These are phyloP conservation scores for Cherax quadricarinatus DNA, from an alignment of 1,140 invertebrate genomes.

Conservation along the genomic window DNA sequence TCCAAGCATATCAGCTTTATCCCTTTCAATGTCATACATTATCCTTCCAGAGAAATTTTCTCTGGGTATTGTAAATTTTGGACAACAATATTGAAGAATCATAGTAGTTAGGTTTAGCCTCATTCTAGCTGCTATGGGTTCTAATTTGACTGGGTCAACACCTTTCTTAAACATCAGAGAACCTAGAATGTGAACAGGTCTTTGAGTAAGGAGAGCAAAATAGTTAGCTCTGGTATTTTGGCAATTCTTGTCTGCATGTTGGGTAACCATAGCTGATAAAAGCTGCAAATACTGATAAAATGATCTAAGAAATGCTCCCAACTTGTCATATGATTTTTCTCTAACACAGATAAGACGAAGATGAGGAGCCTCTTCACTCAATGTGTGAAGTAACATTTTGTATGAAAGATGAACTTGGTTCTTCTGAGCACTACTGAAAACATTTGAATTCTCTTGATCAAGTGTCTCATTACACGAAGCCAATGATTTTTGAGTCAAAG, in stretches of 20 bases:
- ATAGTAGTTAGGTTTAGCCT: constrained; percentile 53
- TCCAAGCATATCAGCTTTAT: constrained; percentile 16
- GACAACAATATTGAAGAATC: constrained; percentile 64
- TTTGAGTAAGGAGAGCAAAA: constrained; percentile 27
- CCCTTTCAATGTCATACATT: background rate
- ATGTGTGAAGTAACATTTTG: constrained; percentile 38
- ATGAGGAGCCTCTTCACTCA: constrained; percentile 54
- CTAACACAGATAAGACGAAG: background rate
- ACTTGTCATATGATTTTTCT: constrained; percentile 3
- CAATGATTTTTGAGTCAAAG: constrained; percentile 15
- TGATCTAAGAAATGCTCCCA: constrained; percentile 55
- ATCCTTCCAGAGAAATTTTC: background rate
- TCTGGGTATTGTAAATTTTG: constrained; percentile 28
- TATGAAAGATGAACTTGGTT: constrained; percentile 42
- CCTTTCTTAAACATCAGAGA: constrained; percentile 52
- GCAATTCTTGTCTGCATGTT: constrained; percentile 37
- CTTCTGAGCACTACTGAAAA: background rate
- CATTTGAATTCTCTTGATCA: background rate
- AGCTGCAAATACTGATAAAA: constrained; percentile 66
- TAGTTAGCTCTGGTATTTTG: constrained; percentile 20
- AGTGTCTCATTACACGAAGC: background rate
- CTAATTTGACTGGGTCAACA: constrained; percentile 52
- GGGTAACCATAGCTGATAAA: constrained; percentile 50
- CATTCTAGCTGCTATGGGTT: constrained; percentile 51
- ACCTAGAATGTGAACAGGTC: constrained; percentile 56